A percentile compares a stretch with the other conserved stretches of the same genome.
phyloP scores from a whole-genome alignment of 2,797 vertebrate species.

The Pantherophis vulpinus region DNA sequence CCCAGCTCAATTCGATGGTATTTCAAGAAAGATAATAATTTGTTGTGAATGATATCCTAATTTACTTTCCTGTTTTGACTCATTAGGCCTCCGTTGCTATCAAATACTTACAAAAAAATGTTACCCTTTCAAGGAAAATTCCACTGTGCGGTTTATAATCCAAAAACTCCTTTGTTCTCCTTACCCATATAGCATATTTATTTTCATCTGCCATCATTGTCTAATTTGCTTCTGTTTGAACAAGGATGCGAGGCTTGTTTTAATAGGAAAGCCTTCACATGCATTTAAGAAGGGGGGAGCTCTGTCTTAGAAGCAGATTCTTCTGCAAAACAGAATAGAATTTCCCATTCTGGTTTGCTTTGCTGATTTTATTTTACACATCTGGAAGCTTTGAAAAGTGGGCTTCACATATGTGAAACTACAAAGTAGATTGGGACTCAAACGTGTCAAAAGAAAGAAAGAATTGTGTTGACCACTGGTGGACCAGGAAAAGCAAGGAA shows the following conservation, averaged over 20 bases:
- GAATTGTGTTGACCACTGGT: constrained; percentile 43
- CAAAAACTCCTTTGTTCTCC: background rate
- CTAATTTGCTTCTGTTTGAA: constrained; percentile 56
- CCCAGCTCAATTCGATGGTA: constrained; percentile 61
- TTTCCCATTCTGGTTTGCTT: background rate
- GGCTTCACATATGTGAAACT: background rate
- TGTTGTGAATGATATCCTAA: constrained; percentile 34
- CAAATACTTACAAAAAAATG: constrained; percentile 42
- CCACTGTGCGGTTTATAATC: constrained; percentile 10
- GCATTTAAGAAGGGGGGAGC: background rate
- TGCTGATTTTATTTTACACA: background rate
- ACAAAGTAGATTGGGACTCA: background rate
- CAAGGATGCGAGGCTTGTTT: constrained; percentile 55
- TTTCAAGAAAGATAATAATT: constrained; percentile 61
- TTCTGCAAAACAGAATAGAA: background rate
- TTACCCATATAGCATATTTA: constrained; percentile 9
- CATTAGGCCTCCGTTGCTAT: constrained; percentile 50
- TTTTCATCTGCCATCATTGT: constrained; percentile 49
- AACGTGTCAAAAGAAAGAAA: constrained; percentile 35
- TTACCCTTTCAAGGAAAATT: too few relatives aligned
- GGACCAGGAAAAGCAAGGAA: background rate
- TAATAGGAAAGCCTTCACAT: constrained; percentile 44
- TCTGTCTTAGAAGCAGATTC: background rate
- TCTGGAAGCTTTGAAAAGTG: background rate
- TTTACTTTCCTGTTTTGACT: constrained; percentile 35